These are phyloP conservation scores for Drosophila hamatofila DNA, from an alignment of 2,888 invertebrate genomes.

Conservation along the genomic window DNA sequence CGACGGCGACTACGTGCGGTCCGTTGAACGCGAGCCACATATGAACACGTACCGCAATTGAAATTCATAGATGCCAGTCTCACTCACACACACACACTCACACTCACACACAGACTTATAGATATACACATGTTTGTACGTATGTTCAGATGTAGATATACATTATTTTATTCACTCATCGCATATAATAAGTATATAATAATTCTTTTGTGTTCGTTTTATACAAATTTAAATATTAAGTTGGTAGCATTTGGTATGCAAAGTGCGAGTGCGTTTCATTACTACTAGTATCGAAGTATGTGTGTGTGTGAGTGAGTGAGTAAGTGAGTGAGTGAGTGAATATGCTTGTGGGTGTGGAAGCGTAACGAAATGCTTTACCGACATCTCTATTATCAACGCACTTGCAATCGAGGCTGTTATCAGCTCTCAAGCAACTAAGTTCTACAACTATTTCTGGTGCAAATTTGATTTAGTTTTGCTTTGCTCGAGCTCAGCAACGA, in stretches of 20 bases:
- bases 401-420: not conserved
- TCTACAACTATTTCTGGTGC: conserved; percentile 9
- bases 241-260: conserved; percentile 64
- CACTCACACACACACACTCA: not conserved
- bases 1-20: conserved; percentile 63
- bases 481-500: not conserved
- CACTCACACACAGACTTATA: conserved; percentile 2
- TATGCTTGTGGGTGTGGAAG: not conserved
- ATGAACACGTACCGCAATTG: conserved; percentile 75
- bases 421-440: conserved; percentile 4
- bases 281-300: not conserved
- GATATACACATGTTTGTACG: conserved; percentile 6
- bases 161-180: conserved; percentile 45
- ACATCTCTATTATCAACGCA: conserved; percentile 32
- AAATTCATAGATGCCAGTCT: conserved; percentile 74
- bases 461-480: conserved; percentile 15
- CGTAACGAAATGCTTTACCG: conserved; percentile 9
- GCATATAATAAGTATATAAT: conserved; percentile 44
- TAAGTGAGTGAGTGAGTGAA: not conserved
- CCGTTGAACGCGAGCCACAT: conserved; percentile 59
- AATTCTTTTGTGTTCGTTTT: conserved; percentile 70
- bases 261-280: conserved; percentile 62
- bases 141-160: conserved; percentile 28
- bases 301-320: not conserved
- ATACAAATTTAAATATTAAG: conserved; percentile 69